Base-by-base conservation (phyloP, 2,888 invertebrate species). In the Allygus modestus region DNA sequence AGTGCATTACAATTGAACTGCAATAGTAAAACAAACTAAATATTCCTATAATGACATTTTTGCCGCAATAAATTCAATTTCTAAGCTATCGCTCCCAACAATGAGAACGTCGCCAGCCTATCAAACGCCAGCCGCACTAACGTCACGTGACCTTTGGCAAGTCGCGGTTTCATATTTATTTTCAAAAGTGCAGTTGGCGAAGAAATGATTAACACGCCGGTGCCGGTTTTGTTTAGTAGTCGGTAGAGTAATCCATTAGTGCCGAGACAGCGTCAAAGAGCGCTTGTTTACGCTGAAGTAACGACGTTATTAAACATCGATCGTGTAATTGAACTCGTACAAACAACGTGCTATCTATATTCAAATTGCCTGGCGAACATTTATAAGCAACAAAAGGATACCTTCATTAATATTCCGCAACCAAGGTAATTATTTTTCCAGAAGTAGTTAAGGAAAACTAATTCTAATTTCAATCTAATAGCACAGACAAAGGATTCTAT, bases 231-330 rank as follows among this genome's bases (percentile, higher is more conserved):
- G 23, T 58, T 58, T 58, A 58, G 58, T 58, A 58, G 20, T 12
- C 23, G 58, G 20, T 58, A 58, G 20, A 58, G 58, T 23, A 58
- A 58, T 58, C 58, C 58, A 58, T 58, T 58, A 58, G 58, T 1
- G 0, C 23, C 2, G 37, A 58, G 58, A 58, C 23, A 20, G 23
- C 58, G 58, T 58, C 58, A 58, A 58, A 58, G 58, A 58, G 23
- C 2, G 58, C 23, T 23, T 58, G 58, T 58, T 58, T 58, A 23
- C 58, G 20, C 58, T 23, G 46, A 58, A 58, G 58, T 58, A 58
- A 58, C 58, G 58, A n/a, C 58, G 58, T 58, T 58, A 58, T 58
- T 58, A 58, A 58, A 58, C 58, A 58, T 58, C 12, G 58, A 58
- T 58, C 58, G 23, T 23, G 58, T 23, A 23, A 58, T 23, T 58